Base-by-base conservation (phyloP, 2,888 invertebrate species). In the Pristionchus entomophagus region DNA sequence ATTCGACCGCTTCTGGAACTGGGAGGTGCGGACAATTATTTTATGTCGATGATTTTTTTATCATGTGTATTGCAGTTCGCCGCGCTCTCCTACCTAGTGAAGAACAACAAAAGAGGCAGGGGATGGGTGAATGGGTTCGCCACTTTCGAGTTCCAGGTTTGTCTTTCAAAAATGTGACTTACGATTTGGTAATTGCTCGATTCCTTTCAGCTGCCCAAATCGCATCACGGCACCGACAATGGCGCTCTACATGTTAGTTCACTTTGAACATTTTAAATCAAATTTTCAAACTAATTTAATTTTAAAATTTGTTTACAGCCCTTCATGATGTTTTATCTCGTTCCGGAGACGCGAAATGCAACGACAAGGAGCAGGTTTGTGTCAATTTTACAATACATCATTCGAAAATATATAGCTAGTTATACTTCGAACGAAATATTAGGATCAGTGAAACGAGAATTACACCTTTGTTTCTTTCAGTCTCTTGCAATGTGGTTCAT, bases 1-100 rank as follows among this genome's bases (percentile, higher is more conserved):
- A 22, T 80, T 80, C 78, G 78, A 80, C 51, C 78, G 78, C 51
- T 80, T 80, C 51, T 80, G 78, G 78, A 80, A 80, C 26, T 80
- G 78, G 78, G 78, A 80, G 32, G 78, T 80, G 4, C 5, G 65
- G 14, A 45, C 45, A 45, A 45, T 45, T 45, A 45, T 45, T 45
- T 45, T 45, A 10, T 45, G 45, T 45, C n/a, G 8, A 6, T 45
- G 45, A 45, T 45, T 10, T 10, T 10, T 45, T 45, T 45, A 14
- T 45, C 45, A 45, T 45, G 45, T 14, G 45, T 14, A 45, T 45
- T 45, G 45, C 51, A 80, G 78, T 51, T 41, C 32, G 51, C 78
- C 19, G 78, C 78, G 0, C 51, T 80, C 26, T 73, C 73, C 32
- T 80, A 80, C 12, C 78, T 80, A 29, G 78, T 80, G 29, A 80